Base-by-base conservation (phyloP, 2,888 invertebrate genomes). In the Melangyna quadrimaculata region DNA sequence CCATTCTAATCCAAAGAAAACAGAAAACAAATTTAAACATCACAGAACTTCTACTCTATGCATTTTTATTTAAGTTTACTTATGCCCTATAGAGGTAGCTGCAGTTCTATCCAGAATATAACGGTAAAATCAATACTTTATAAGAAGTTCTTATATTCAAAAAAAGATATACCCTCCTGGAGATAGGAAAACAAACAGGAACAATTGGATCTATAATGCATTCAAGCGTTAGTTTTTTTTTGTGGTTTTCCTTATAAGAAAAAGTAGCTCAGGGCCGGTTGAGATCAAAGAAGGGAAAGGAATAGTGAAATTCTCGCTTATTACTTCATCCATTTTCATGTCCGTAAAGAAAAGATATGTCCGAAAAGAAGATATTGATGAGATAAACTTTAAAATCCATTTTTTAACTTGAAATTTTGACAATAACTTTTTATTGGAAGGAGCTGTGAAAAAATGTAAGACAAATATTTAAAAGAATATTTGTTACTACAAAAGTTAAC, bases 41-140 rank as follows among this genome's bases (percentile, higher is more conserved):
- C 12, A 27, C 3, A 27, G 5, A 53, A 53, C n/a, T 57, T 57
- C 35, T 48, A 59, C 51, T 40, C 27, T 35, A n/a, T n/a, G 22
- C 22, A 67, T 48, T 57, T 48, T 57, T 19, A 65, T 37, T 45
- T 14, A 61, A 59, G 43, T 45, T 75, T 40, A 45, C 27, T 45
- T 63, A 65, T 75, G 55, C 70, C 53, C 22, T 53, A 40, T 27
- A 24, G 6, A 27, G 57, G 35, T 35, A 35, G 17, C 22, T 37
- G 59, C 22, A 37, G 70, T 32, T 40, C n/a, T 24, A 40, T 61
- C 35, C 17, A n/a, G 40, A 67, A 67, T 32, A 27, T 32, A 67
- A 72, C 77, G 48, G 77, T 59, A 72, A 82, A 82, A 71, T 81
- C 81, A 71, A 77, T 77, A 65, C 63, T 27, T 69, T 37, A 59